Percentiles rank a stretch among this genome's conserved stretches.
These are phyloP conservation scores for Volucella inanis DNA, from an alignment of 2,888 invertebrate genomes.

Conservation along the genomic window DNA sequence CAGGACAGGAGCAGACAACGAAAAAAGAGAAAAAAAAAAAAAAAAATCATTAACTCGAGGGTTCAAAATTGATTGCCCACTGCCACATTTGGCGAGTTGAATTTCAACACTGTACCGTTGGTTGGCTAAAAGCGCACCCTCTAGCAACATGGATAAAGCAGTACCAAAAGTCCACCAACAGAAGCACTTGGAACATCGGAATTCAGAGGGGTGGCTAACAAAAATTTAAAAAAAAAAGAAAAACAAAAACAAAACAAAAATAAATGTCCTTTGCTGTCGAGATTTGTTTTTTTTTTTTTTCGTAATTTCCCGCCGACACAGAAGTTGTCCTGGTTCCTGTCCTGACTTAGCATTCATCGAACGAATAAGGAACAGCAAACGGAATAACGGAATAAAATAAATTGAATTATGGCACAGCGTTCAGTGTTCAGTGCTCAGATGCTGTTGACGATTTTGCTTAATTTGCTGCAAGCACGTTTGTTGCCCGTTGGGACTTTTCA, in stretches of 20 bases:
- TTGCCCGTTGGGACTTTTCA: neutral
- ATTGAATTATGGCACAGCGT: constrained; percentile 57
- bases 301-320: constrained; percentile 18
- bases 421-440: constrained; percentile 42
- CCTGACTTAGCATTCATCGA: constrained; percentile 31
- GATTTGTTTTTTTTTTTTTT: constrained; percentile 12
- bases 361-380: constrained; percentile 22
- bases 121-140: neutral
- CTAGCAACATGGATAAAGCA: neutral
- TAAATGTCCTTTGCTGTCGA: constrained; percentile 48
- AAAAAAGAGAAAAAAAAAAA: neutral
- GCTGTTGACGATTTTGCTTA: constrained; percentile 66
- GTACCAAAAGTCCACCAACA: too few relatives aligned
- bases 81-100: constrained; percentile 52
- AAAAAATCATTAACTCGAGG: constrained; percentile 62
- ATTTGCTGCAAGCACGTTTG: constrained; percentile 66
- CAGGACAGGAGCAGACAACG: constrained; percentile 1
- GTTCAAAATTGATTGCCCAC: constrained; percentile 67
- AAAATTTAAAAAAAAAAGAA: constrained; percentile 2
- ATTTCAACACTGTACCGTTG: constrained; percentile 36
- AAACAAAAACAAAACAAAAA: constrained; percentile 66
- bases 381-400: constrained; percentile 38
- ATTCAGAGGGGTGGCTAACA: constrained; percentile 24
- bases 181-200: neutral
- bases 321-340: neutral